Percentiles rank a stretch among this genome's conserved stretches.
These are phyloP conservation scores for Apodemia duryi DNA, from an alignment of 2,888 invertebrate genomes.

Conservation along the genomic window DNA sequence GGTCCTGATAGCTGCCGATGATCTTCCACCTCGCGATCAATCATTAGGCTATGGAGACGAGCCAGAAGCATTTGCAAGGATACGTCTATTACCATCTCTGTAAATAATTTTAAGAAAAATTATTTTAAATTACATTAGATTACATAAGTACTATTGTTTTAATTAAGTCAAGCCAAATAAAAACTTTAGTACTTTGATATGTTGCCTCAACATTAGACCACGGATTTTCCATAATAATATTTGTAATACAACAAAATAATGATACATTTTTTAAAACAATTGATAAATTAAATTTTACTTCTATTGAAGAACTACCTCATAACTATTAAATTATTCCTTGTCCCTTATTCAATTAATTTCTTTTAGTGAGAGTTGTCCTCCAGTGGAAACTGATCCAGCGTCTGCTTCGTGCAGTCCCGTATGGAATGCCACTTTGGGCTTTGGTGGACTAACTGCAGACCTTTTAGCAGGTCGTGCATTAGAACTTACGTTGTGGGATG, in stretches of 20 bases:
- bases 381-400: constrained; percentile 90
- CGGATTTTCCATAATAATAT: constrained; percentile 1
- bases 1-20: constrained; percentile 91
- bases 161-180: no score
- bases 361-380: constrained; percentile 84
- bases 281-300: no score
- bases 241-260: no score
- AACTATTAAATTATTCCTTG: no score
- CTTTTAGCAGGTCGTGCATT: constrained; percentile 88
- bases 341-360: no score
- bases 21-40: constrained; percentile 88
- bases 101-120: constrained; percentile 60
- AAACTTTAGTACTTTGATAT: no score
- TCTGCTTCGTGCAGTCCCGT: constrained; percentile 93
- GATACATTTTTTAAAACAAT: no score
- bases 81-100: constrained; percentile 89
- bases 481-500: constrained; percentile 94
- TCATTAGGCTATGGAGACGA: constrained; percentile 86
- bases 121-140: no score
- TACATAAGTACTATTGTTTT: no score
- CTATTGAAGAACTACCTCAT: no score
- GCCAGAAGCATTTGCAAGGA: constrained; percentile 92
- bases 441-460: constrained; percentile 88
- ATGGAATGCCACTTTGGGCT: constrained; percentile 94
- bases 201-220: not conserved